These are phyloP conservation scores for Hylaeus volcanicus DNA, from an alignment of 1,140 invertebrate species.

Conservation along the genomic window DNA sequence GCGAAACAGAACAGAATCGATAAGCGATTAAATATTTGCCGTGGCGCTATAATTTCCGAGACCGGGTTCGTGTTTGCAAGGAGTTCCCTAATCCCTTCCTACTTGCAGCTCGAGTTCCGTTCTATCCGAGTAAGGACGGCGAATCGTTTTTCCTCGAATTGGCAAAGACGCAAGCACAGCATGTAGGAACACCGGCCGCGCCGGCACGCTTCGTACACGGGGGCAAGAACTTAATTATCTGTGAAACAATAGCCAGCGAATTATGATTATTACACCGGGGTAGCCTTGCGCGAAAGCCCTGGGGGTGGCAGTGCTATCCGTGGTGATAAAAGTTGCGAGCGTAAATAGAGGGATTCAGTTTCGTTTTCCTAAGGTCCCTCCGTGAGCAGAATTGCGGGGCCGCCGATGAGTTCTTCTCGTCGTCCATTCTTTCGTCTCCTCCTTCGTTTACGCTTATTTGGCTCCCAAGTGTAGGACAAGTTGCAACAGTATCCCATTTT, in stretches of 20 bases:
- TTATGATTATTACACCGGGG: constrained; percentile 71
- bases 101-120: constrained; percentile 21
- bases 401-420: constrained; percentile 57
- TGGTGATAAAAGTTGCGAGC: constrained; percentile 71
- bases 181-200: constrained; percentile 42
- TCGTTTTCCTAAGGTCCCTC: constrained; percentile 62
- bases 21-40: constrained; percentile 42
- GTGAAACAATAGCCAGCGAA: constrained; percentile 72
- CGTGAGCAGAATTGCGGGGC: constrained; percentile 64
- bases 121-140: constrained; percentile 64
- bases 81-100: constrained; percentile 53
- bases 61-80: constrained; percentile 48
- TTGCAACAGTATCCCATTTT: constrained; percentile 58
- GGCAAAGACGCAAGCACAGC: constrained; percentile 61
- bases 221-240: constrained; percentile 74
- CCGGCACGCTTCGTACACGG: constrained; percentile 45
- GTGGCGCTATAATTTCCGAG: constrained; percentile 45
- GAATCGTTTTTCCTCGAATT: constrained; percentile 69
- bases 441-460: constrained; percentile 34
- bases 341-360: constrained; percentile 70
- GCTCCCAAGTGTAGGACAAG: constrained; percentile 44
- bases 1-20: not conserved
- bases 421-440: constrained; percentile 34
- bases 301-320: constrained; percentile 48
- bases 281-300: constrained; percentile 55